Conservation (phyloP, 2,888 invertebrate species). For the Pandemis heparana region DNA sequence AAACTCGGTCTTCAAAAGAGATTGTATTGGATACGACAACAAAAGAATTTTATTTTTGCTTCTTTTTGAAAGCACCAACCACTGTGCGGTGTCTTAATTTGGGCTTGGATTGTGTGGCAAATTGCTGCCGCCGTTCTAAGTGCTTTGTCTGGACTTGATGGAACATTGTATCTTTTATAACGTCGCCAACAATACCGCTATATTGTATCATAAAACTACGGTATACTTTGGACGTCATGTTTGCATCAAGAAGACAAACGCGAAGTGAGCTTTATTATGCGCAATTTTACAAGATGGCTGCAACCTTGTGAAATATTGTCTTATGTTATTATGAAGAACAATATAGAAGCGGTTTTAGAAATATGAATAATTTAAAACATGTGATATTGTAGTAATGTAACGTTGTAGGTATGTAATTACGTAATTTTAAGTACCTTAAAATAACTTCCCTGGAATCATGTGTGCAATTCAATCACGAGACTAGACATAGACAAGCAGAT, state of each 20-base stretch:
- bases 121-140: slow-evolving; percentile 37
- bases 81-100: slow-evolving; percentile 31
- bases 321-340: not conserved
- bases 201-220: slow-evolving; percentile 6
- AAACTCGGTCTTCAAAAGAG: too few species aligned
- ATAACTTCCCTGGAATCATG: not conserved
- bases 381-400: too few species aligned
- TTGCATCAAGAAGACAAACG: not conserved
- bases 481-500: too few species aligned
- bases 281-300: not conserved
- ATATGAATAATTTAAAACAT: not conserved
- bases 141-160: slow-evolving; percentile 37
- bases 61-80: not conserved
- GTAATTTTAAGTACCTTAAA: not conserved
- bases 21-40: too few species aligned
- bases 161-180: slow-evolving; percentile 32
- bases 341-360: not conserved
- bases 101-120: slow-evolving; percentile 34
- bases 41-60: not conserved
- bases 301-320: not conserved
- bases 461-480: too few species aligned
- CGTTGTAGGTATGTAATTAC: not conserved
- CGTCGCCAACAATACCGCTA: slow-evolving; percentile 29
- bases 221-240: not conserved
- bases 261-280: not conserved